Conservation (phyloP, 2,888 invertebrate genomes). For the Caenorhabditis japonica region DNA sequence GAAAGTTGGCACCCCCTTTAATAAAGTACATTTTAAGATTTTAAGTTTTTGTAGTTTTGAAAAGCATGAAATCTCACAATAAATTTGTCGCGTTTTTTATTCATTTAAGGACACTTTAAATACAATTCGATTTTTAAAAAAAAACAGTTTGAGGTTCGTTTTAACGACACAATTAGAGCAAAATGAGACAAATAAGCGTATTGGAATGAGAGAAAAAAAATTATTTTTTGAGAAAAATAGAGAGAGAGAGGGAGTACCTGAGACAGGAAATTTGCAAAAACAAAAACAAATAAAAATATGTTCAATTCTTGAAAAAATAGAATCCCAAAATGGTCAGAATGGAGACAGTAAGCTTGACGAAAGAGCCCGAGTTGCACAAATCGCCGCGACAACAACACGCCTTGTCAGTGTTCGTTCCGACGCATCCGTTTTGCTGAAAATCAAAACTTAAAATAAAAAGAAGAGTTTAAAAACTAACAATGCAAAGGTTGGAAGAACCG, state of each 20-base stretch:
- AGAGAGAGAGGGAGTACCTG: conserved; percentile 19
- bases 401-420: conserved; percentile 54
- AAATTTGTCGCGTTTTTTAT: too few species aligned
- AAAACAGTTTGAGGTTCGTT: conserved; percentile 1
- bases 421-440: conserved; percentile 61
- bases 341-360: conserved; percentile 37
- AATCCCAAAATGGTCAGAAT: conserved; percentile 33
- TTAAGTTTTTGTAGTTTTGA: too few species aligned
- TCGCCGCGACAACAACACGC: conserved; percentile 63
- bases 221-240: conserved; percentile 10
- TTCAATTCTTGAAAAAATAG: conserved; percentile 45
- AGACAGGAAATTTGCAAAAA: conserved; percentile 3
- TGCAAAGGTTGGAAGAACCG: conserved; percentile 58
- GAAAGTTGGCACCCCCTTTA: too few species aligned
- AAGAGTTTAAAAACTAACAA: conserved; percentile 25
- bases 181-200: conserved; percentile 4
- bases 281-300: neutral
- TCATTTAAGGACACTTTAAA: too few species aligned
- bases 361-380: conserved; percentile 55
- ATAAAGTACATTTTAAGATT: too few species aligned
- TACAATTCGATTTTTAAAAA: too few species aligned
- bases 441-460: neutral
- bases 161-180: neutral
- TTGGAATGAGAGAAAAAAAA: conserved; percentile 2
- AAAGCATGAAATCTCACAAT: too few species aligned